Percentiles rank a stretch among this genome's conserved stretches.
Conservation (phyloP, 2,113 vertebrate genomes). For the Melanerpes formicivorus region DNA sequence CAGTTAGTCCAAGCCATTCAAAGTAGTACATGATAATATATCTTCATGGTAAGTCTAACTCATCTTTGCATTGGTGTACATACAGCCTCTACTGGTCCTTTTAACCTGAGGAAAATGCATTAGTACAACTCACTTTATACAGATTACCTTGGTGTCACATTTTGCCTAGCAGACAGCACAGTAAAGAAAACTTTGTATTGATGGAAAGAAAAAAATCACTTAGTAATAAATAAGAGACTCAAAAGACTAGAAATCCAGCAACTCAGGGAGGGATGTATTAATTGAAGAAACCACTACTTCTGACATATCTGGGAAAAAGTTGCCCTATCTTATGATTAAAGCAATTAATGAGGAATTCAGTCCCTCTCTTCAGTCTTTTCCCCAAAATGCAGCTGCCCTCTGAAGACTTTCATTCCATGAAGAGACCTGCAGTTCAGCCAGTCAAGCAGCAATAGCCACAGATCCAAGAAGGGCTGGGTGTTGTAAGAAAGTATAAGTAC, state of each 20-base stretch:
- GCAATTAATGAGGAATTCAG: neutral
- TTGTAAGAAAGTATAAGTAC: neutral
- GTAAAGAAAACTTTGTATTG: neutral
- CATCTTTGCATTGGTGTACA: neutral
- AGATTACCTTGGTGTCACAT: neutral
- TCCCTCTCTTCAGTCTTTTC: neutral
- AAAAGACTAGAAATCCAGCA: neutral
- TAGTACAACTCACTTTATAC: neutral
- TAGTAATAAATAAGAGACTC: neutral
- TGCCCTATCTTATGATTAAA: neutral
- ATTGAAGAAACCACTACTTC: neutral
- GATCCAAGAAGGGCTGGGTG: neutral
- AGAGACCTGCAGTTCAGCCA: neutral
- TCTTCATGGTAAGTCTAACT: neutral
- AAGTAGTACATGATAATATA: neutral
- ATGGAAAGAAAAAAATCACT: neutral
- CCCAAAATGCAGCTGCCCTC: neutral
- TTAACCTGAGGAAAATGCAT: neutral
- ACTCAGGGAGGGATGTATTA: neutral
- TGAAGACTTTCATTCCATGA: neutral
- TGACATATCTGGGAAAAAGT: neutral
- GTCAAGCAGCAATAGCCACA: neutral
- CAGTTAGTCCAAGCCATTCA: neutral
- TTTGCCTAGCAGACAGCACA: neutral
- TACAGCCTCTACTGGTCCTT: neutral